phyloP scores from a whole-genome alignment of 2,113 vertebrate species.

The Ictalurus punctatus region DNA sequence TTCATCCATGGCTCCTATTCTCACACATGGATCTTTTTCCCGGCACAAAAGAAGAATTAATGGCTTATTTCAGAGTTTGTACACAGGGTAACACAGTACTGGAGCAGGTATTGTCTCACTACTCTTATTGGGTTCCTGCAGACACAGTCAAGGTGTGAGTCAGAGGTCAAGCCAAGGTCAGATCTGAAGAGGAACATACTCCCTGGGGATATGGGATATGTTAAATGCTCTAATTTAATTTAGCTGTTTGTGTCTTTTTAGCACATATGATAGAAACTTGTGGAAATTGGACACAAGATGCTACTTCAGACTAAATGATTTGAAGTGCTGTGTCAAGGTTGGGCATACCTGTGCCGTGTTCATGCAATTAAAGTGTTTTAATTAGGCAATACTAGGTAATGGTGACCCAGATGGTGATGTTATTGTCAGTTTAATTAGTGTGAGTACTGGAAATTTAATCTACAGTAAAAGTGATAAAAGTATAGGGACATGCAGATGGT shows the following conservation, averaged over 20 bases:
- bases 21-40: constrained; percentile 19
- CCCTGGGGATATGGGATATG: constrained; percentile 16
- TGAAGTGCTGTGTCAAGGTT: neutral
- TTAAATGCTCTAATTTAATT: constrained; percentile 38
- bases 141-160: constrained; percentile 18
- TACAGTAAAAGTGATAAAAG: constrained; percentile 30
- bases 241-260: constrained; percentile 23
- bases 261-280: constrained; percentile 17
- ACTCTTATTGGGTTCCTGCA: constrained; percentile 33
- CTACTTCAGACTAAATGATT: neutral
- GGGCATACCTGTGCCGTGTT: constrained; percentile 7
- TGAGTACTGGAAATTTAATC: constrained; percentile 33
- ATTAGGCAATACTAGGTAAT: constrained; percentile 20
- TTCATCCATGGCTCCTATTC: neutral
- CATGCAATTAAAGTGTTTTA: constrained; percentile 18
- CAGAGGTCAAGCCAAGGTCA: constrained; percentile 43
- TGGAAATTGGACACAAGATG: constrained; percentile 13
- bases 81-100: constrained; percentile 7
- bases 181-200: constrained; percentile 18
- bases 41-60: constrained; percentile 51
- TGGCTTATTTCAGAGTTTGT: constrained; percentile 23
- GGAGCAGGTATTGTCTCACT: constrained; percentile 23
- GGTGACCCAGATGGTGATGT: constrained; percentile 36
- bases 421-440: constrained; percentile 35
- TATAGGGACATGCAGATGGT: constrained; percentile 26